Conservation (phyloP, 2,888 invertebrate species). For the Chymomyza fuscimana region DNA sequence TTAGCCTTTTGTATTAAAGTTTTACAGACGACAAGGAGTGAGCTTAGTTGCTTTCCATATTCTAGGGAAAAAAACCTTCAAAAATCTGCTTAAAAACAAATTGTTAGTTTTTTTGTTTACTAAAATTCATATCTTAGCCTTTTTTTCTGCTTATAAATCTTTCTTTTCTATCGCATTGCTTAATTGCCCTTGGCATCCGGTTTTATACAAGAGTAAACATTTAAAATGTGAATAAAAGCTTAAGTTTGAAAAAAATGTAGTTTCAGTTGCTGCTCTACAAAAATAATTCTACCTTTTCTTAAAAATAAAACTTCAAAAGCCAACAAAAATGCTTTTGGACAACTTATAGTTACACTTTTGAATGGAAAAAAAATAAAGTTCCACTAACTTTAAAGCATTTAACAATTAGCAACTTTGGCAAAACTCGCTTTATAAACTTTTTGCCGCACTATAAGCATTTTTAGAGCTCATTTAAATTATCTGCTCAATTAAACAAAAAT, state of each 20-base stretch:
- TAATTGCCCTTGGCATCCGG: too few species aligned
- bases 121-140: too few species aligned
- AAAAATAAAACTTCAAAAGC: neutral
- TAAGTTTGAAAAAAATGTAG: neutral
- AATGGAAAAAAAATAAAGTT: neutral
- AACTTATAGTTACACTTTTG: neutral
- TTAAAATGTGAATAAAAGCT: neutral
- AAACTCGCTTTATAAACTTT: neutral
- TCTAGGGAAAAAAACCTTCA: too few species aligned
- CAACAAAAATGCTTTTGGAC: too few species aligned
- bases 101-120: too few species aligned
- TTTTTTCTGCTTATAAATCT: too few species aligned
- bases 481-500: neutral
- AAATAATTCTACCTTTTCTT: conserved; percentile 24
- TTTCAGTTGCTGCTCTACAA: neutral
- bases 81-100: too few species aligned
- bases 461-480: neutral
- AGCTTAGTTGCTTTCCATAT: too few species aligned
- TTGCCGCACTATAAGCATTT: neutral
- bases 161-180: too few species aligned
- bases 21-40: too few species aligned
- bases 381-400: neutral
- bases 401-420: neutral
- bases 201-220: too few species aligned
- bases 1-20: too few species aligned